Conservation (phyloP, 2,888 invertebrate genomes). For the Drosophila fulvimacula region DNA sequence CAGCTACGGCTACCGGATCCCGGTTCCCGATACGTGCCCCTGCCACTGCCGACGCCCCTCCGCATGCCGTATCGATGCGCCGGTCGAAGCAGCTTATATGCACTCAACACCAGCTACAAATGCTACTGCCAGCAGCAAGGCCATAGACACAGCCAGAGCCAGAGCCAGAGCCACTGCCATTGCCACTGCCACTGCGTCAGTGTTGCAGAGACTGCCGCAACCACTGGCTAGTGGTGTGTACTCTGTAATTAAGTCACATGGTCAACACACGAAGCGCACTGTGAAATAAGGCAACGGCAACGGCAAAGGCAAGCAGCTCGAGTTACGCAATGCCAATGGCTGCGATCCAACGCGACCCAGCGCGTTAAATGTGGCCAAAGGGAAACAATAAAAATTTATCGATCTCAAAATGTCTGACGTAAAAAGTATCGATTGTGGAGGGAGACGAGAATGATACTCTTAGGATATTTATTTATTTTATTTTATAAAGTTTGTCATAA, state of each 20-base stretch:
- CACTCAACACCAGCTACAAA: slow-evolving; percentile 28
- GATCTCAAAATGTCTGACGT: slow-evolving; percentile 15
- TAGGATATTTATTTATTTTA: too few species aligned
- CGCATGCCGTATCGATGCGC: neutral
- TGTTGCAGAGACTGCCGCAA: slow-evolving; percentile 16
- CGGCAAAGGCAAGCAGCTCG: slow-evolving; percentile 7
- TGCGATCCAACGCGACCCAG: slow-evolving; percentile 16
- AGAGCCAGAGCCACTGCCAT: slow-evolving; percentile 13
- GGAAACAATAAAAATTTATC: slow-evolving; percentile 1
- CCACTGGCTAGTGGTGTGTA: slow-evolving; percentile 34
- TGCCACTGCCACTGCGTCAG: neutral
- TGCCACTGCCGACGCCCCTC: neutral
- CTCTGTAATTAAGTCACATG: slow-evolving; percentile 70
- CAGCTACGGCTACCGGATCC: slow-evolving; percentile 48
- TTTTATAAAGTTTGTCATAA: too few species aligned
- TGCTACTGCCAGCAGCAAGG: slow-evolving; percentile 47
- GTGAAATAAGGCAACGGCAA: slow-evolving; percentile 20
- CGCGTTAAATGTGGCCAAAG: neutral
- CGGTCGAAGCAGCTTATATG: slow-evolving; percentile 21
- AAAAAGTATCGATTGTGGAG: neutral
- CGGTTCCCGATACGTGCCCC: slow-evolving; percentile 2
- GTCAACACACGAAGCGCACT: slow-evolving; percentile 29
- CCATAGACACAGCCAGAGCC: slow-evolving; percentile 37
- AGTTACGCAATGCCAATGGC: slow-evolving; percentile 28
- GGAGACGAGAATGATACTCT: neutral